Conservation (phyloP, 2,888 invertebrate genomes). For the Noctua janthe region DNA sequence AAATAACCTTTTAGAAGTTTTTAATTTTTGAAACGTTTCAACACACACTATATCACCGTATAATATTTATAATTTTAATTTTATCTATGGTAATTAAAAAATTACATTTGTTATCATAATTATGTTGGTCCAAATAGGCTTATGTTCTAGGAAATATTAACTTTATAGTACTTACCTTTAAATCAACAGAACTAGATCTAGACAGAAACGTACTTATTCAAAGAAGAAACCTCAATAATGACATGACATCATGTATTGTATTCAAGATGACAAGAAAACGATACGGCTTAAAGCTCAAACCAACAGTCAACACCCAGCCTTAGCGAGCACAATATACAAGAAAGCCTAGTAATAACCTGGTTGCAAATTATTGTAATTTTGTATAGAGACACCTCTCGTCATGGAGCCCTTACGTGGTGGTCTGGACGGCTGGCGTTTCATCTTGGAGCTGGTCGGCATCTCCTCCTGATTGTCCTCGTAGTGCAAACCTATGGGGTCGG, state of each 20-base stretch:
- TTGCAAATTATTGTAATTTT: conserved; percentile 82
- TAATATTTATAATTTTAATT: background rate
- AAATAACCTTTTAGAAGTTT: background rate
- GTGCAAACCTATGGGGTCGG: conserved; percentile 92
- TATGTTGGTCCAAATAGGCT: background rate
- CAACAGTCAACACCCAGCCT: conserved; percentile 27
- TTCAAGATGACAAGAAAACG: conserved; percentile 16
- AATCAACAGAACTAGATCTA: background rate
- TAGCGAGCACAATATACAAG: conserved; percentile 51
- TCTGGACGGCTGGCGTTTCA: conserved; percentile 91
- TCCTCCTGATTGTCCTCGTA: conserved; percentile 94
- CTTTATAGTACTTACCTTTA: background rate
- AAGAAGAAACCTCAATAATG: background rate
- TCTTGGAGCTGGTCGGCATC: conserved; percentile 78
- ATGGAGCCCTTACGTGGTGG: conserved; percentile 95
- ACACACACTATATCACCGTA: background rate
- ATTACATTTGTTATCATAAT: background rate
- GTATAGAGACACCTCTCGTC: conserved; percentile 88
- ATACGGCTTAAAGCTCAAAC: conserved; percentile 27
- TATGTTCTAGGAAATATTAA: background rate
- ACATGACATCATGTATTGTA: conserved; percentile 8
- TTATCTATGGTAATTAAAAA: background rate
- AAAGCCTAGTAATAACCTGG: conserved; percentile 77
- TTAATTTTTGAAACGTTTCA: background rate
- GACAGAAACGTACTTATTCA: background rate